A percentile compares a stretch with the other conserved stretches of the same genome.
phyloP scores from a whole-genome alignment of 2,113 vertebrate species.

The Eulemur rufifrons region DNA sequence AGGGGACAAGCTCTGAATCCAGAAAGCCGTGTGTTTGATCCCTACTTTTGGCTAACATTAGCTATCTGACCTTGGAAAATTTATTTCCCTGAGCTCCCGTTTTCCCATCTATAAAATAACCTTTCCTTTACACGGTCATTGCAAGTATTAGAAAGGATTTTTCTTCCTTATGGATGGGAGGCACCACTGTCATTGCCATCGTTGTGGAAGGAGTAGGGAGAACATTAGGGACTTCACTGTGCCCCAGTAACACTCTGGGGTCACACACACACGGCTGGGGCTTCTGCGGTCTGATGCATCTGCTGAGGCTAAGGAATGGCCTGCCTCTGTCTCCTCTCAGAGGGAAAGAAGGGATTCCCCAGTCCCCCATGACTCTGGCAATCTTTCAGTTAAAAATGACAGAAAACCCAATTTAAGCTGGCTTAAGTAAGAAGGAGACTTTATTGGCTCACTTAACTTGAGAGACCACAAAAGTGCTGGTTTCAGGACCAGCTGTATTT shows the following conservation, averaged over 20 bases:
- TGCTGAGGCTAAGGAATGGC: neutral
- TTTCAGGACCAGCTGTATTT: neutral
- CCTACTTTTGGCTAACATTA: neutral
- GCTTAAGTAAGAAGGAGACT: neutral
- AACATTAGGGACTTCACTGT: neutral
- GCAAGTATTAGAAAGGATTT: neutral
- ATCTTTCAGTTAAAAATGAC: constrained; percentile 4
- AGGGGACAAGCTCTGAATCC: neutral
- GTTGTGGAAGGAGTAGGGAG: neutral
- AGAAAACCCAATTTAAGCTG: neutral
- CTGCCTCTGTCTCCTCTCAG: neutral
- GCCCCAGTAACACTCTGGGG: neutral
- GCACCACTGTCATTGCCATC: too few relatives aligned
- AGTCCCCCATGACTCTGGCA: neutral
- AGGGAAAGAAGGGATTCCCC: neutral
- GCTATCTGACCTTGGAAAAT: neutral
- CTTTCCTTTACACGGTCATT: neutral
- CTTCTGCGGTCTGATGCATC: neutral
- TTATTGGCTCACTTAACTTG: neutral
- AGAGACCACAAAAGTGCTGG: neutral
- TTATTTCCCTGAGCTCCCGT: neutral
- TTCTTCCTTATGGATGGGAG: neutral
- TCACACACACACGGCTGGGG: neutral
- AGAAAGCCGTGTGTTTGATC: neutral
- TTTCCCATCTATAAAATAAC: neutral